Evolutionary conservation across 2,888 invertebrate genomes (phyloP), one percentile per base, ranked within the genome.

Genomic region (Spilarctia lutea): DNA sequence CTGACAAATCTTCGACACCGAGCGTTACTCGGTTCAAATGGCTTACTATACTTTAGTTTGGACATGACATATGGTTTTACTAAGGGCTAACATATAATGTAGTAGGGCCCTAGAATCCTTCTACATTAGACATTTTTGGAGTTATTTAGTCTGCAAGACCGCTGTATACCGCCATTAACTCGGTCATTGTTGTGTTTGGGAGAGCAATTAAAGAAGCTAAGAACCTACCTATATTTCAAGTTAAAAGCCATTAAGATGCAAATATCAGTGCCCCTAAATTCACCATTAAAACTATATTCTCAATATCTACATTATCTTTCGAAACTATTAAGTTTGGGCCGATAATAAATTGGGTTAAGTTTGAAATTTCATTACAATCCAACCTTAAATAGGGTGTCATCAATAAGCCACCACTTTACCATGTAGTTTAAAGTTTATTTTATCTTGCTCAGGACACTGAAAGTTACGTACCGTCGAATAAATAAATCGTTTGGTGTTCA

Each of bases 301-400:
- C 35, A 65, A 65, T 60, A 65, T 35, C 52, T n/a, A 60, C 74
- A 68, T 65, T 73, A 63, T 74, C 30, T 72, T 72, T 1, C 73
- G 68, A 74, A 78, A 78, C 56, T 72, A 16, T 20, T n/a, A 60
- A 77, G 60, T 72, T 72, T 65, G 42, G 60, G 13, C 68, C 35
- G 67, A 75, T 77, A 76, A 75, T 79, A 74, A 75, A 78, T 75
- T 52, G 48, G 7, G 48, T 11, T 66, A 77, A 77, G 72, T 77
- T 78, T 68, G 3, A 74, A 80, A 80, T 81, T 69, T 75, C 76
- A 72, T 75, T 78, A 78, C 73, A 72, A 75, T 79, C 75, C 73
- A 74, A 30, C 35, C 52, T 69, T 75, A 76, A 75, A 74, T 80
- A 72, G 75, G 73, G 67, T 35, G 52, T 70, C 63, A 80, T 82